Base-by-base conservation (phyloP, 2,113 vertebrate genomes). In the Tupaia chinensis region DNA sequence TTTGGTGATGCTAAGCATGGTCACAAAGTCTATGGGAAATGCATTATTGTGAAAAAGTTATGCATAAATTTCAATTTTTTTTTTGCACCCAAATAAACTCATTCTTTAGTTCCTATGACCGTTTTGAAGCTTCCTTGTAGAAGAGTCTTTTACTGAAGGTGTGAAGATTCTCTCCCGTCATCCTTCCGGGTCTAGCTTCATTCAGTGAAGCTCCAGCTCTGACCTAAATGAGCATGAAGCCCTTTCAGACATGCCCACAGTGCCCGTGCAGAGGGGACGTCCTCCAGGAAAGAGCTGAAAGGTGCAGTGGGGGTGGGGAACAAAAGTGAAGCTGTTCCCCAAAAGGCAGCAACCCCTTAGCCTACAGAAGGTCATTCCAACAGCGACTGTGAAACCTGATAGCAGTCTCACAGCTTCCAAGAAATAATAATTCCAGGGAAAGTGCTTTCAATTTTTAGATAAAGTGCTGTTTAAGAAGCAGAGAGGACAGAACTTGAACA, bases 361-460 rank as follows among this genome's bases (percentile, higher is more conserved):
- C 61, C 58, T 80, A 2, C 20, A 73, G 65, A 74, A 94, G 89
- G 90, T 96, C 23, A 27, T 32, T 69, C 78, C 4, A 2, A 76
- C 65, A 88, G 87, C 44, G 79, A 25, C 88, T 86, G 83, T 78
- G 91, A 95, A 96, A 96, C 93, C 69, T 77, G 80, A 96, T 83
- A 79, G 72, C 58, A 9, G 72, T 78, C 76, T 70, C n/a, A 23
- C 73, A 78, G 93, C 89, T 96, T 97, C 80, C 96, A 96, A 95
- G 93, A 96, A 95, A 95, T 92, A 94, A 96, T 98, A 94, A 95
- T 96, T 96, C 93, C 96, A 91, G 96, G 74, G 79, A 87, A 97
- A 97, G 81, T 68, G 65, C 93, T 96, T 95, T 89, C 89, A 96
- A 91, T 86, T 95, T 96, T 92, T 94, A 95, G 89, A 93, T 93